These are phyloP conservation scores for Drosophila melanosoma DNA, from an alignment of 2,888 invertebrate species.

Conservation along the genomic window DNA sequence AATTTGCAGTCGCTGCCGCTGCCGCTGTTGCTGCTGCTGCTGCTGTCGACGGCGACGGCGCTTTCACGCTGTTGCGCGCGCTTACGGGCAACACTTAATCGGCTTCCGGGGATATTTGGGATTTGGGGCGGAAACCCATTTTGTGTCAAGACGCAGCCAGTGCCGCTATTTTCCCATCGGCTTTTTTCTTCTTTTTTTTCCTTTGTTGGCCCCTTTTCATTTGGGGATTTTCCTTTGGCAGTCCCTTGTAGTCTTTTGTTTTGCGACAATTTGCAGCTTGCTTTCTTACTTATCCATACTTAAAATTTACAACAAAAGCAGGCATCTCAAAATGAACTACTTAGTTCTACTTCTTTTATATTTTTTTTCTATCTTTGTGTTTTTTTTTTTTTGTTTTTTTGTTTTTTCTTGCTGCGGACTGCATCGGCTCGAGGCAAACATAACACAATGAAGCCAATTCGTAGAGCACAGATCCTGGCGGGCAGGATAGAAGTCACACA, in stretches of 20 bases:
- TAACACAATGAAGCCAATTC: conserved; percentile 78
- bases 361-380: conserved; percentile 10
- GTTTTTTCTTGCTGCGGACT: conserved; percentile 11
- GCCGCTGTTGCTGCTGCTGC: conserved; percentile 8
- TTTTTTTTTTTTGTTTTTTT: conserved; percentile 14
- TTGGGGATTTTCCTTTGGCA: conserved; percentile 65
- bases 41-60: conserved; percentile 28
- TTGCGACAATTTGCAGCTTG: conserved; percentile 77
- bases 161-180: conserved; percentile 30
- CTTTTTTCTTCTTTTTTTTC: conserved; percentile 8
- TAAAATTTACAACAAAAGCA: conserved; percentile 76
- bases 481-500: conserved; percentile 33
- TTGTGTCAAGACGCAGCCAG: conserved; percentile 76
- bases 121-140: conserved; percentile 82
- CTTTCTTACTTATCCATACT: conserved; percentile 77
- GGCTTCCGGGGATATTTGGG: conserved; percentile 81
- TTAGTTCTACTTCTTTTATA: conserved; percentile 60
- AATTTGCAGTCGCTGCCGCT: conserved; percentile 61
- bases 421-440: conserved; percentile 54
- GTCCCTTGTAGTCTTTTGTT: conserved; percentile 69
- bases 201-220: conserved; percentile 66
- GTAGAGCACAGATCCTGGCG: conserved; percentile 46
- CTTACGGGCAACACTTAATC: conserved; percentile 80
- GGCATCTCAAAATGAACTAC: conserved; percentile 75
- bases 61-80: conserved; percentile 74